A percentile compares a stretch with the other conserved stretches of the same genome.
phyloP scores from a whole-genome alignment of 2,113 vertebrate genomes.

The Scytalopus superciliaris region DNA sequence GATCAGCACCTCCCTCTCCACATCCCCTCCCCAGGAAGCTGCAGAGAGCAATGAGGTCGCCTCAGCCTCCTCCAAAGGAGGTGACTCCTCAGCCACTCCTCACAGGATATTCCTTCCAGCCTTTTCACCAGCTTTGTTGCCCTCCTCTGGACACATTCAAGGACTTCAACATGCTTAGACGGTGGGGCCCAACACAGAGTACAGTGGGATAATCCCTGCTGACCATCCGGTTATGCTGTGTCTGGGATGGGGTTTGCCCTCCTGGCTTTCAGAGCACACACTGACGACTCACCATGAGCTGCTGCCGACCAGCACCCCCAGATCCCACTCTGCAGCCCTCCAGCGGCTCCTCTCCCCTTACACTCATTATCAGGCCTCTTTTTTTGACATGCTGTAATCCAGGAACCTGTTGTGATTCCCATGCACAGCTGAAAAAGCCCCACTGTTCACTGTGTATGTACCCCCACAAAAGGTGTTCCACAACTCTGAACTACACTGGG shows the following conservation, averaged over 20 bases:
- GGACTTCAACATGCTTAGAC: background rate
- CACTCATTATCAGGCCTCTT: fast-evolving
- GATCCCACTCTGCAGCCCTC: background rate
- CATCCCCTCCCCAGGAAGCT: background rate
- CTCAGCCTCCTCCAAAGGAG: background rate
- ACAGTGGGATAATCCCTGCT: fast-evolving
- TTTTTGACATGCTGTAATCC: background rate
- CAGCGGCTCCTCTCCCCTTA: background rate
- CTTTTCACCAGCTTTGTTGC: background rate
- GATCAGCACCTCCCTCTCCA: background rate
- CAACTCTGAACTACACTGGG: fast-evolving
- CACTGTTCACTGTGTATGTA: fast-evolving
- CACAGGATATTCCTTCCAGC: background rate
- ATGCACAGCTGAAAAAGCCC: background rate
- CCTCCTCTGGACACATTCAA: background rate
- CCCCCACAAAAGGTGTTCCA: background rate
- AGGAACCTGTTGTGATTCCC: background rate
- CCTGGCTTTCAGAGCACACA: fast-evolving
- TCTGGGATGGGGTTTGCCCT: background rate
- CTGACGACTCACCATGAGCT: fast-evolving
- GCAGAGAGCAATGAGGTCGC: fast-evolving
- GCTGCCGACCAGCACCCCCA: background rate
- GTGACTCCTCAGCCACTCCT: background rate
- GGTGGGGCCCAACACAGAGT: background rate
- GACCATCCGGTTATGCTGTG: fast-evolving